phyloP scores from a whole-genome alignment of 2,888 invertebrate genomes.

The Biston betularia region DNA sequence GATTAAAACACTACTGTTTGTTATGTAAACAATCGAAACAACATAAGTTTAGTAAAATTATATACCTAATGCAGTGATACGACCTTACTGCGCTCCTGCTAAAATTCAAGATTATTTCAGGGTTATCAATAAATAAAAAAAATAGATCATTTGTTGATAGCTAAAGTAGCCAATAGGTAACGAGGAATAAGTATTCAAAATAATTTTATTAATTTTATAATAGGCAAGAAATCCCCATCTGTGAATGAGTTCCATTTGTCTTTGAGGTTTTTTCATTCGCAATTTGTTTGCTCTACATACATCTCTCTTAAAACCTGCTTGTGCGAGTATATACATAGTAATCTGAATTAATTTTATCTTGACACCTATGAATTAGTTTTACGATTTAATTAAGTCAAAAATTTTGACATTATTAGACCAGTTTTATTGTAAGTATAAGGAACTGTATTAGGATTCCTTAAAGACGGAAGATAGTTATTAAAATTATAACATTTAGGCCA shows the following conservation, averaged over 20 bases:
- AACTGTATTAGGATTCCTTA: slow-evolving; percentile 13
- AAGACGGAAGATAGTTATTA: slow-evolving; percentile 36
- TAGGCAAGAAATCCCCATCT: background rate
- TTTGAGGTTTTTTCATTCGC: background rate
- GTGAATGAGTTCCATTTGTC: background rate
- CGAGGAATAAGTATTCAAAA: too few species aligned
- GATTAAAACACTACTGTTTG: too few species aligned
- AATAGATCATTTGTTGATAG: too few species aligned
- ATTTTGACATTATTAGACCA: slow-evolving; percentile 13
- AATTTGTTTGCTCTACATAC: slow-evolving; percentile 1
- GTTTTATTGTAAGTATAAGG: slow-evolving; percentile 18
- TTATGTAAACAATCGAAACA: too few species aligned
- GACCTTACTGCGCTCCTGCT: too few species aligned
- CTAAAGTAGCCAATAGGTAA: too few species aligned
- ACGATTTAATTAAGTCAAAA: slow-evolving; percentile 6
- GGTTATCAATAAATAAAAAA: too few species aligned
- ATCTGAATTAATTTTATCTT: background rate
- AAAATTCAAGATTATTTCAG: too few species aligned
- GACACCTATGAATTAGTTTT: slow-evolving; percentile 2
- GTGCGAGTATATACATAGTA: background rate
- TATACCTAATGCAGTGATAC: too few species aligned
- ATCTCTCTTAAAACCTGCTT: background rate
- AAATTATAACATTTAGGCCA: slow-evolving; percentile 43
- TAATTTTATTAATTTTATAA: too few species aligned
- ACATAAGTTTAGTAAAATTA: too few species aligned